Percentiles rank a stretch among this genome's conserved stretches.
phyloP scores from a whole-genome alignment of 2,888 invertebrate species.

The Quadriops clusia region DNA sequence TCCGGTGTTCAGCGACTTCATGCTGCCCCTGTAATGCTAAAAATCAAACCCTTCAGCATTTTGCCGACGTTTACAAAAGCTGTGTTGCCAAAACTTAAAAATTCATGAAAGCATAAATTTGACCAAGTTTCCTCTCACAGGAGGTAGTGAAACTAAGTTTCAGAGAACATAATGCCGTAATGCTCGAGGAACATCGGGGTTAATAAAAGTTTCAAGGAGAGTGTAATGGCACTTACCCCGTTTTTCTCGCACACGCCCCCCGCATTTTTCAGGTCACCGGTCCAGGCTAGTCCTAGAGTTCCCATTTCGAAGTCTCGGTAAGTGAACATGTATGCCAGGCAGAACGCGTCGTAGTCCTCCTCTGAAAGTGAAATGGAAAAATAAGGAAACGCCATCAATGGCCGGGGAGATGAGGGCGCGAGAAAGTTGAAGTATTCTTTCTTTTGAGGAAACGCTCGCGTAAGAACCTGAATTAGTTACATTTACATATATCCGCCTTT shows the following conservation, averaged over 20 bases:
- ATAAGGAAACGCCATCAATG: constrained; percentile 6
- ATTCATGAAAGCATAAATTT: constrained; percentile 6
- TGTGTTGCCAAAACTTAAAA: not conserved
- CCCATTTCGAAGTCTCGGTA: constrained; percentile 95
- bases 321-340: constrained; percentile 97
- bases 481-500: too few species aligned
- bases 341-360: constrained; percentile 96
- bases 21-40: constrained; percentile 87
- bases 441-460: too few species aligned
- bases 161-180: too few species aligned
- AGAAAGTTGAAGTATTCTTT: constrained; percentile 5
- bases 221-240: constrained; percentile 59
- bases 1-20: constrained; percentile 93
- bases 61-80: too few species aligned
- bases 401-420: not conserved
- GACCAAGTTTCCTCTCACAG: not conserved
- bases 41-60: constrained; percentile 21
- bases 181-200: too few species aligned
- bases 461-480: not conserved
- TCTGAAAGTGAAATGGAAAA: constrained; percentile 51
- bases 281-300: constrained; percentile 95
- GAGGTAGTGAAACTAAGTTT: too few species aligned
- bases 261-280: constrained; percentile 88
- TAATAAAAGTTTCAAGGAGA: too few species aligned
- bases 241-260: constrained; percentile 98